Conservation (phyloP, 2,888 invertebrate species). For the Lithophane semibrunnea region DNA sequence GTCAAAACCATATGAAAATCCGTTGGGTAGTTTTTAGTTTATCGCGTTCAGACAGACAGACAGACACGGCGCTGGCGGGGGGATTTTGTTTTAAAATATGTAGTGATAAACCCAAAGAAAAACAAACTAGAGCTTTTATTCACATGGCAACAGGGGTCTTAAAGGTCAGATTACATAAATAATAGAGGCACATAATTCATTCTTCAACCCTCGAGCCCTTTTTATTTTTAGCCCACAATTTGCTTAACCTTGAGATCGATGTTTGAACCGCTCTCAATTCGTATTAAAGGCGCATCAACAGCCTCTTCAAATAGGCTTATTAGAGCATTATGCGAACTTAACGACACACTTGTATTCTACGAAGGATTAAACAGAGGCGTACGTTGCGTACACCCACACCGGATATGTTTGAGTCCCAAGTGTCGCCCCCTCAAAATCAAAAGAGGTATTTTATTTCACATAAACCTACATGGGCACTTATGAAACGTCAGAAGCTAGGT, state of each 20-base stretch:
- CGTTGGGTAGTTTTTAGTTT: no score
- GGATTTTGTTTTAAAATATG: no score
- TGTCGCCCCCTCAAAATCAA: neutral
- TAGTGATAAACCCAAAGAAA: neutral
- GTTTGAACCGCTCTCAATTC: neutral
- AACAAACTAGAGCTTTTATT: neutral
- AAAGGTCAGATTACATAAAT: neutral
- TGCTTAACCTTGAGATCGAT: neutral
- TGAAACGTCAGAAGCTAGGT: no score
- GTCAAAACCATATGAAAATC: no score
- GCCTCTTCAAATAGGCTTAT: neutral
- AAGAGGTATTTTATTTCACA: no score
- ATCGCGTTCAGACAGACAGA: no score
- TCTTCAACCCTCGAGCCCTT: neutral
- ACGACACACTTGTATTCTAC: neutral
- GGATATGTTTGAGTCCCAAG: no score
- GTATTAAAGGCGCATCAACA: neutral
- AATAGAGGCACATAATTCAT: neutral
- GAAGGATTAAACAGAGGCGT: neutral
- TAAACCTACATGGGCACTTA: no score
- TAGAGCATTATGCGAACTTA: neutral
- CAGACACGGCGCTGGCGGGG: no score
- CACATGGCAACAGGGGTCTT: neutral
- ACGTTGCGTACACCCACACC: neutral
- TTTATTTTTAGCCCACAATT: slow-evolving; percentile 1